Evolutionary conservation across 2,797 vertebrate genomes (phyloP), one percentile per base, ranked within the genome.

Genomic region (Cossypha caffra): DNA sequence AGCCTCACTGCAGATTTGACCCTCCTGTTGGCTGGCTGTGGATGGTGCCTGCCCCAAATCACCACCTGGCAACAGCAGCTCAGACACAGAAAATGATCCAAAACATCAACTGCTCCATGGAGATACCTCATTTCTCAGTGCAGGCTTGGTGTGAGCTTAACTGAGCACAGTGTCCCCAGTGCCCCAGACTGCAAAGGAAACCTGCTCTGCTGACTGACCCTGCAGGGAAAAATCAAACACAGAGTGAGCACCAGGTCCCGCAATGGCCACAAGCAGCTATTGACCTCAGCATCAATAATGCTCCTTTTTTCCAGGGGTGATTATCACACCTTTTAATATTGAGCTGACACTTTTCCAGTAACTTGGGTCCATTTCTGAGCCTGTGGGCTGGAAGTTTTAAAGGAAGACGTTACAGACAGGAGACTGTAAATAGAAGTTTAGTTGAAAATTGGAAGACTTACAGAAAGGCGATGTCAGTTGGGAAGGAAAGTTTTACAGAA

Each of bases 11-110:
- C 40, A 28, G 42, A 13, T 37, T 31, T 43, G 42, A 68, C 38
- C 5, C n/a, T 91, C n/a, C 33, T 13, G 7, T 7, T 52, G 57
- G 35, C 20, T 47, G 31, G 16, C 33, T 47, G 67, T 3, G 16
- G 9, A 47, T 5, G 31, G 43, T 4, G 5, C 16, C 73, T 71
- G 37, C 40, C 43, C 55, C 63, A 79, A 1, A 58, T 58, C 71
- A 58, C 17, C 0, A 0, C 7, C 67, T 63, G 45, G 64, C 5
- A 16, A 55, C 1, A 7, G 86, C 66, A 47, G 7, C n/a, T 67
- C 74, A 85, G 77, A 42, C 0, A 10, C 25, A 37, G 20, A 29
- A 92, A 73, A 91, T 45, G 37, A 6, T 9, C 35, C 2, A 1
- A 33, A 89, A 7, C 21, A 28, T 63, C 82, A 58, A 25, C 20